Percentiles rank a stretch among this genome's conserved stretches.
These are phyloP conservation scores for Halocynthia roretzi DNA, from an alignment of 23 tunicate species.

Conservation along the genomic window DNA sequence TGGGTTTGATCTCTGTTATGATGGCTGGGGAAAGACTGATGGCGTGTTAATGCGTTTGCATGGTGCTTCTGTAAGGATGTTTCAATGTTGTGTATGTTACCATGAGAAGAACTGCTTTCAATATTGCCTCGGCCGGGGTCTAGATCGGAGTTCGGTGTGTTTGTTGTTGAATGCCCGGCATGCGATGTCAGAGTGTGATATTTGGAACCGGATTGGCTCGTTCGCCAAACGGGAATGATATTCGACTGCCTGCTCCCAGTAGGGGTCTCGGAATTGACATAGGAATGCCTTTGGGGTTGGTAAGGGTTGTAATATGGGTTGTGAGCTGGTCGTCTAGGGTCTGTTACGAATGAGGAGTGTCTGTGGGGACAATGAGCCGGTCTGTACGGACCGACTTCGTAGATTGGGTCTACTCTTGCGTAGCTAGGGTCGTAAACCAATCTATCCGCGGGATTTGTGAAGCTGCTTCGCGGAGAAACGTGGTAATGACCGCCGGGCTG, in stretches of 20 bases:
- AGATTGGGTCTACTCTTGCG: conserved; percentile 16
- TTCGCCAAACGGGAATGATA: background rate
- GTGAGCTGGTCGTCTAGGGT: conserved; percentile 10
- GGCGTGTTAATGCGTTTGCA: background rate
- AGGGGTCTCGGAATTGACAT: background rate
- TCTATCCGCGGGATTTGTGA: conserved; percentile 29
- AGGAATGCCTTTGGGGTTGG: conserved; percentile 1
- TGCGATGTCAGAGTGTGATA: conserved; percentile 12
- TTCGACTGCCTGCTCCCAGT: background rate
- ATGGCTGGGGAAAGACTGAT: background rate
- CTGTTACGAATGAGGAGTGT: conserved; percentile 17
- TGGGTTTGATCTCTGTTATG: too few species aligned
- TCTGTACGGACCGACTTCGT: conserved; percentile 7
- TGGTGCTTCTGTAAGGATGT: conserved; percentile 8
- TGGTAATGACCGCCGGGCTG: conserved; percentile 54
- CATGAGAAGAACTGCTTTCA: background rate
- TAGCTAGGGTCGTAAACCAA: conserved; percentile 28
- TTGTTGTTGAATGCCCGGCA: background rate
- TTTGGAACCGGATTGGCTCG: background rate
- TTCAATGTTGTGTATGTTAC: conserved; percentile 5
- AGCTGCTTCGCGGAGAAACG: conserved; percentile 45
- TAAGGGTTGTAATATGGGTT: background rate
- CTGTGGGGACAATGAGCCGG: conserved; percentile 14
- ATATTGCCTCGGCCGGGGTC: background rate
- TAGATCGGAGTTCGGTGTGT: background rate